phyloP scores from a whole-genome alignment of 2,888 invertebrate species.

The Aphrophora alni region DNA sequence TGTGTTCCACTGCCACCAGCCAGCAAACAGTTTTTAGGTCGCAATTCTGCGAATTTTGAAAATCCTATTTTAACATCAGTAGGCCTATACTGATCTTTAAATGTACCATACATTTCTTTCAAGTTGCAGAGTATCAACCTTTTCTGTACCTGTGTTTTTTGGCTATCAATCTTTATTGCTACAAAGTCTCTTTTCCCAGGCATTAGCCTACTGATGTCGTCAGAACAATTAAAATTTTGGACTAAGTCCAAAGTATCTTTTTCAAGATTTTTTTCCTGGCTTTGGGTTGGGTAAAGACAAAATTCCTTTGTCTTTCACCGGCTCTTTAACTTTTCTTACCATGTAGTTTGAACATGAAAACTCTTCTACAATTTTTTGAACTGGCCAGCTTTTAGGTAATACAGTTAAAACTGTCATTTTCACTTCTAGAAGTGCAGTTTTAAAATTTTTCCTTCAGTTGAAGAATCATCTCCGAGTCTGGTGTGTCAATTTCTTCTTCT shows the following conservation, averaged over 20 bases:
- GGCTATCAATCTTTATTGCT: neutral
- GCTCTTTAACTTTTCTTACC: neutral
- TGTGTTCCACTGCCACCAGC: no score
- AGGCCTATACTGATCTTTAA: neutral
- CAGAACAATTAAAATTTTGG: neutral
- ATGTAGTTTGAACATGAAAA: neutral
- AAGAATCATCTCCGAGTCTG: no score
- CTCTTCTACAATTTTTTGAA: no score
- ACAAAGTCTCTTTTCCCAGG: neutral
- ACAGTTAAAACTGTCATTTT: no score
- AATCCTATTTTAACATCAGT: neutral
- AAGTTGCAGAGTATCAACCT: neutral
- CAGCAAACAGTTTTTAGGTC: no score
- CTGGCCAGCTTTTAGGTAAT: no score
- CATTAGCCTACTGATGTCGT: neutral
- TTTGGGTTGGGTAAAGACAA: neutral
- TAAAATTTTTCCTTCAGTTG: no score
- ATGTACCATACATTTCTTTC: no score
- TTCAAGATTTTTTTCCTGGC: neutral
- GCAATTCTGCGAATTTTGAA: neutral
- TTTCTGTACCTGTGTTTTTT: no score
- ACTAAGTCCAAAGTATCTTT: neutral
- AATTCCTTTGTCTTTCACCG: neutral
- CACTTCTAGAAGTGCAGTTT: no score
- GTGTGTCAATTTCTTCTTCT: no score